Conservation (phyloP, 2,113 vertebrate genomes). For the Greenwoodochromis staneri region DNA sequence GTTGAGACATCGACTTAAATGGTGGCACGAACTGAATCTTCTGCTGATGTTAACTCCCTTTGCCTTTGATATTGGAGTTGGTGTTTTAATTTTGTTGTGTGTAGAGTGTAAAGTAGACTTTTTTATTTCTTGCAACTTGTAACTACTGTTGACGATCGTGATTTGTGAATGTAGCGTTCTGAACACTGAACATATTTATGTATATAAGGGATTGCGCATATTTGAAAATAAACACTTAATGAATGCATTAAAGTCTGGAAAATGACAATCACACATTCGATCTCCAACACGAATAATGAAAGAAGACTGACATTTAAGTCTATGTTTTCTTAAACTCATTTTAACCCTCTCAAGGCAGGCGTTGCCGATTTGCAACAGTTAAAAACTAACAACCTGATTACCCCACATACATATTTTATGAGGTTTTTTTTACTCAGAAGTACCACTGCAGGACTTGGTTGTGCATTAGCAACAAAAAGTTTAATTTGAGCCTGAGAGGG, state of each 20-base stretch:
- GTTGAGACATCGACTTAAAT: neutral
- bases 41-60: neutral
- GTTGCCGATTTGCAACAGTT: too few species aligned
- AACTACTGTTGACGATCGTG: neutral
- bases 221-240: neutral
- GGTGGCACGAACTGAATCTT: neutral
- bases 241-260: neutral
- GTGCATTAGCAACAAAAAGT: too few species aligned
- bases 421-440: rapidly evolving
- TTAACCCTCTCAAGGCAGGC: neutral
- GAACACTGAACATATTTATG: neutral
- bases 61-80: neutral
- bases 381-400: too few species aligned
- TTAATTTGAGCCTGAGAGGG: too few species aligned
- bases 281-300: neutral
- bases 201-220: neutral
- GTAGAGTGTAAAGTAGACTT: neutral
- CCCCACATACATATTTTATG: too few species aligned
- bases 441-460: too few species aligned
- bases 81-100: neutral
- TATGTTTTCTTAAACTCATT: neutral
- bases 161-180: conserved; percentile 3
- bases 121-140: neutral
- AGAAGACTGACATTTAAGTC: neutral
- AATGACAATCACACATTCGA: neutral